Evolutionary conservation across 2,797 vertebrate species (phyloP).

Genomic region (Epinephelus awoara): DNA sequence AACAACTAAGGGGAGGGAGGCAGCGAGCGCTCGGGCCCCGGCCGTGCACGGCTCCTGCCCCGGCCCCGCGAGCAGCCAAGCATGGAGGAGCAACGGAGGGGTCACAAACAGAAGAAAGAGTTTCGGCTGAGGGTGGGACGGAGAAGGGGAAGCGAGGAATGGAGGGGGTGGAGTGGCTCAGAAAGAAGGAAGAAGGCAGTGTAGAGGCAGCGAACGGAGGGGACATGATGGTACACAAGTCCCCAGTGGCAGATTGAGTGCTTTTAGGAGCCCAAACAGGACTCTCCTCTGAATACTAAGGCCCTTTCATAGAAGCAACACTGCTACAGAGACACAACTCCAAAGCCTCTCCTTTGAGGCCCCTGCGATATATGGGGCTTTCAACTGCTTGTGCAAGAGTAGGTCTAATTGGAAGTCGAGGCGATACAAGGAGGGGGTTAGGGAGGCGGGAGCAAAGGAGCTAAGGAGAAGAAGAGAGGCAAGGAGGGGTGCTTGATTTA

Average conservation of each 20-base stretch:
- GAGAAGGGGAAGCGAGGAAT: constrained; percentile 48
- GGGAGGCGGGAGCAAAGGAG: constrained; percentile 56
- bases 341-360: constrained; percentile 78
- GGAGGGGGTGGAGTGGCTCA: constrained; percentile 61
- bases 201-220: constrained; percentile 40
- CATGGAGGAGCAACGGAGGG: constrained; percentile 66
- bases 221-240: constrained; percentile 73
- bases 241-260: constrained; percentile 73
- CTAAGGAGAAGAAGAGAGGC: constrained; percentile 72
- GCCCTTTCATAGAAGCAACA: constrained; percentile 70
- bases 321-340: constrained; percentile 76
- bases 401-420: constrained; percentile 79
- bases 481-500: constrained; percentile 80
- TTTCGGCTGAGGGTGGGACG: constrained; percentile 56
- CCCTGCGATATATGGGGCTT: constrained; percentile 72
- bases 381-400: constrained; percentile 74
- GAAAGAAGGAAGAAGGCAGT: constrained; percentile 51
- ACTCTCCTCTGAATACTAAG: constrained; percentile 77
- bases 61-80: constrained; percentile 65
- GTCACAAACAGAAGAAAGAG: constrained; percentile 73
- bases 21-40: constrained; percentile 34
- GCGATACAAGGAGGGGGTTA: constrained; percentile 66
- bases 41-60: constrained; percentile 49
- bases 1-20: constrained; percentile 64
- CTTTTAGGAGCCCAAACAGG: constrained; percentile 74